Conservation (phyloP, 2,113 vertebrate species). For the Sturnus vulgaris region DNA sequence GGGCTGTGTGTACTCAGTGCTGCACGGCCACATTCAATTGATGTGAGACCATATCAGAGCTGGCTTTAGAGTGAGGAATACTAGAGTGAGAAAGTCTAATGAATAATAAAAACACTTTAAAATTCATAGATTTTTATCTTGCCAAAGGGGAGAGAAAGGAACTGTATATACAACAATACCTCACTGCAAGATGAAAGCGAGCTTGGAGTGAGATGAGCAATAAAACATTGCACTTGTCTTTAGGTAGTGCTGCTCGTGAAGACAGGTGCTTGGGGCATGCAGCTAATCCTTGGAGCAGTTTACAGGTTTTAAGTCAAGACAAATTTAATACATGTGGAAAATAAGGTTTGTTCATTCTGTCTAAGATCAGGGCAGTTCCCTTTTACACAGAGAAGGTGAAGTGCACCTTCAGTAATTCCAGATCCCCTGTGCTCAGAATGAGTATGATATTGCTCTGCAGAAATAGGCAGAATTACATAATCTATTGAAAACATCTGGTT, state of each 20-base stretch:
- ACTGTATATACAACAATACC: neutral
- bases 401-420: neutral
- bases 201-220: neutral
- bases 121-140: constrained; percentile 2
- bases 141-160: neutral
- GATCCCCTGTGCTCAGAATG: neutral
- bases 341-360: neutral
- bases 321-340: neutral
- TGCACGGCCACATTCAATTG: neutral
- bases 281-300: neutral
- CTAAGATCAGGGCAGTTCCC: neutral
- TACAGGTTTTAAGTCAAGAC: neutral
- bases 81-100: neutral
- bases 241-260: neutral
- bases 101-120: neutral
- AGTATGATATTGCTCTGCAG: neutral
- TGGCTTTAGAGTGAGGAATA: neutral
- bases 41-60: neutral
- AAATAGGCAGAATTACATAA: neutral
- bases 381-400: neutral
- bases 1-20: neutral
- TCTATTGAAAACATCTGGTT: constrained; percentile 27
- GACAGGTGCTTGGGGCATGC: neutral
- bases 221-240: neutral
- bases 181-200: neutral